These are phyloP conservation scores for Venustoraphidia nigricollis DNA, from an alignment of 2,888 invertebrate genomes.

Conservation along the genomic window DNA sequence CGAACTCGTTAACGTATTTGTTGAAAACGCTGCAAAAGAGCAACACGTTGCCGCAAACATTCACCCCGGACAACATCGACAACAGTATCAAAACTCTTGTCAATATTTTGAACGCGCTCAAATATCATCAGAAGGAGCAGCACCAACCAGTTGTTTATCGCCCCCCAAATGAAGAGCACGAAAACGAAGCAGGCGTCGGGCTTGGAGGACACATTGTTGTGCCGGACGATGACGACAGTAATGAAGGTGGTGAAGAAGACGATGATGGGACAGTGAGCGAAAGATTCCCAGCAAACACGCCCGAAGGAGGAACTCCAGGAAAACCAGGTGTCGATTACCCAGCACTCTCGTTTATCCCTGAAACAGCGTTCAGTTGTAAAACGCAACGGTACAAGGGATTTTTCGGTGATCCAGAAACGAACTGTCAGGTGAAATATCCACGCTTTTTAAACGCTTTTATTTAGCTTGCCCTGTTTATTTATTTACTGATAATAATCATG, in stretches of 20 bases:
- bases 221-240: constrained; percentile 14
- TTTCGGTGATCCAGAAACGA: constrained; percentile 76
- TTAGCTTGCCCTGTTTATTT: too few relatives aligned
- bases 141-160: background rate
- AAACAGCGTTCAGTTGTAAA: constrained; percentile 65
- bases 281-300: constrained; percentile 30
- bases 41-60: constrained; percentile 58
- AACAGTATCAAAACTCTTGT: constrained; percentile 63
- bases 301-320: constrained; percentile 45
- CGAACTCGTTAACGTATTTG: constrained; percentile 35
- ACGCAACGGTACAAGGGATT: constrained; percentile 80
- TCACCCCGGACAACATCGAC: constrained; percentile 63
- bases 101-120: constrained; percentile 56
- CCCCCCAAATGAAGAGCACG: constrained; percentile 14
- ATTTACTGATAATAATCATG: too few relatives aligned
- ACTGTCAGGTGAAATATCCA: constrained; percentile 50
- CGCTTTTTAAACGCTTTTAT: too few relatives aligned
- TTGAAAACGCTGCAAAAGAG: constrained; percentile 57
- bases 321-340: constrained; percentile 71
- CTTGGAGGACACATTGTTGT: constrained; percentile 1
- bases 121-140: constrained; percentile 28
- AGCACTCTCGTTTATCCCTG: constrained; percentile 55
- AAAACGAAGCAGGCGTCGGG: constrained; percentile 22
- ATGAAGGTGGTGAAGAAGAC: constrained; percentile 12
- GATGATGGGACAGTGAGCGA: constrained; percentile 22